Evolutionary conservation across 2,888 invertebrate species (phyloP).

Genomic region (Sinhomidia bicolor): DNA sequence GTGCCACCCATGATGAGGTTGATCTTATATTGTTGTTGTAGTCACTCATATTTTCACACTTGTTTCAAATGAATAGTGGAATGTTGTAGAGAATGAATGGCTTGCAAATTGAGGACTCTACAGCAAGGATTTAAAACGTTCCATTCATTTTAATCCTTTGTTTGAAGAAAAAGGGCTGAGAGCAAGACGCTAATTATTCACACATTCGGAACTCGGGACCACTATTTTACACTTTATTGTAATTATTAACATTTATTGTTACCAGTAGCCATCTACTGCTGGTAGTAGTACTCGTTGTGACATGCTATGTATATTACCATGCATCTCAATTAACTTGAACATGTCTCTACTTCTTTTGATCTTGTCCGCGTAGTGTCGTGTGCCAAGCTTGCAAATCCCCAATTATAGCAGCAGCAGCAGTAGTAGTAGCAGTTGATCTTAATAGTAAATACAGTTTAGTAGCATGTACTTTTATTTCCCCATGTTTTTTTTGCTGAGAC

Average conservation of each 20-base stretch:
- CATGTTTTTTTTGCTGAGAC: background rate
- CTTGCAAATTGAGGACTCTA: slow-evolving; percentile 11
- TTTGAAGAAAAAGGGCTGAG: slow-evolving; percentile 5
- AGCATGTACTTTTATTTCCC: background rate
- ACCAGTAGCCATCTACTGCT: background rate
- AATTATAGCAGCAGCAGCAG: no score
- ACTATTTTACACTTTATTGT: slow-evolving; percentile 12
- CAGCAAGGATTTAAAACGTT: slow-evolving; percentile 10
- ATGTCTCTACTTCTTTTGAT: background rate
- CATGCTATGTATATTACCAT: background rate
- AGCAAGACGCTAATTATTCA: slow-evolving; percentile 56
- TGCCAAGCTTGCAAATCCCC: background rate
- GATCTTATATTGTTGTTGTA: slow-evolving; percentile 7
- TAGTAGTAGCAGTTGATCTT: no score
- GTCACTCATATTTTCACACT: slow-evolving; percentile 28
- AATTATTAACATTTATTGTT: background rate
- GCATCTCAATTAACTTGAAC: background rate
- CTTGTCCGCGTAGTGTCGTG: background rate
- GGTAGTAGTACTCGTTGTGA: background rate
- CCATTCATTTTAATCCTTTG: slow-evolving; percentile 40
- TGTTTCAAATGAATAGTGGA: background rate
- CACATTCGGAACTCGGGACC: slow-evolving; percentile 39
- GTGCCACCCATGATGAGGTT: slow-evolving; percentile 54
- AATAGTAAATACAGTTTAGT: background rate
- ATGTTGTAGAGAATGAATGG: background rate